A percentile compares a stretch with the other conserved stretches of the same genome.
These are phyloP conservation scores for Lasioglossum malachurum DNA, from an alignment of 2,888 invertebrate genomes.

Conservation along the genomic window DNA sequence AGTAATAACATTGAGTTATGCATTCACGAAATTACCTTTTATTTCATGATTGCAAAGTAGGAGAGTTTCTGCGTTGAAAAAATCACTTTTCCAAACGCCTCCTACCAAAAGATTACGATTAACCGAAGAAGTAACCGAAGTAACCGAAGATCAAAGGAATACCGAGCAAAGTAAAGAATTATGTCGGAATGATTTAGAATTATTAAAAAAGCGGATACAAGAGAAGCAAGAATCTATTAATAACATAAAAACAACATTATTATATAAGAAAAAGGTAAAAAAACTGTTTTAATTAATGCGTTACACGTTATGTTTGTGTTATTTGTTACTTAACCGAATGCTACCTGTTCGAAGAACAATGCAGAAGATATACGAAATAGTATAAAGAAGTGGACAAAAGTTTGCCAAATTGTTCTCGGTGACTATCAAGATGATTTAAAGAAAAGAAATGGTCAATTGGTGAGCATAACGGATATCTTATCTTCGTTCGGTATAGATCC, in stretches of 20 bases:
- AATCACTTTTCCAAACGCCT: conserved; percentile 45
- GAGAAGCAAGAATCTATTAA: conserved; percentile 81
- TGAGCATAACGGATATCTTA: conserved; percentile 86
- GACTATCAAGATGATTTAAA: conserved; percentile 86
- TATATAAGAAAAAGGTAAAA: conserved; percentile 70
- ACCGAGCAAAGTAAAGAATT: conserved; percentile 16
- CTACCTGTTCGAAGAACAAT: conserved; percentile 80
- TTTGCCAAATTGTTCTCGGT: conserved; percentile 86
- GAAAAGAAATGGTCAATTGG: conserved; percentile 84
- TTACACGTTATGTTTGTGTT: not conserved
- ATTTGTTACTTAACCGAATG: not conserved
- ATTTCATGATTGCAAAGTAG: conserved; percentile 35
- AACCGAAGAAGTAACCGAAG: conserved; percentile 35
- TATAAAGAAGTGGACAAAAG: conserved; percentile 86
- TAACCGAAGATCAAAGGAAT: not conserved
- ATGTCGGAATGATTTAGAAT: conserved; percentile 84
- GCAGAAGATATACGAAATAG: conserved; percentile 85
- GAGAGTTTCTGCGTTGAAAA: conserved; percentile 51
- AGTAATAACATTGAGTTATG: not conserved
- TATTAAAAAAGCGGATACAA: conserved; percentile 84
- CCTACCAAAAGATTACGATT: conserved; percentile 58
- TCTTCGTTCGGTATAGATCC: conserved; percentile 86
- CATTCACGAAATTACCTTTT: not conserved
- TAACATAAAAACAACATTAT: conserved; percentile 62
- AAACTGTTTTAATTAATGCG: not conserved